Percentiles rank a stretch among this genome's conserved stretches.
These are phyloP conservation scores for Myripristis murdjan DNA, from an alignment of 2,797 vertebrate genomes.

Conservation along the genomic window DNA sequence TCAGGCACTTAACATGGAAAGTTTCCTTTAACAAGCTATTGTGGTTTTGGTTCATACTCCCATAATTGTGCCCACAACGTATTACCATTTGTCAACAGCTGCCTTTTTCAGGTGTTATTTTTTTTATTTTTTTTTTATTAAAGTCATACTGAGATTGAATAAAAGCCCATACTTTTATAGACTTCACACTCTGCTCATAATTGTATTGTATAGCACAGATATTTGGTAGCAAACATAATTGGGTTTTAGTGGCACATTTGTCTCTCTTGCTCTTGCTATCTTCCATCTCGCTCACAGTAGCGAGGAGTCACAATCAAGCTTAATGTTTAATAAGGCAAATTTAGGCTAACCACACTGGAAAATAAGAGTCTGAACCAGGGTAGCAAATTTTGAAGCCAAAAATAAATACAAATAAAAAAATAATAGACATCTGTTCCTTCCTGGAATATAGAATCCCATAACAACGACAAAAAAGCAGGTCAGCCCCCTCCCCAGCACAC, in stretches of 20 bases:
- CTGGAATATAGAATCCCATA: constrained; percentile 74
- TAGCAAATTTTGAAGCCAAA: constrained; percentile 73
- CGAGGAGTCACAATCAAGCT: constrained; percentile 56
- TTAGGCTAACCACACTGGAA: constrained; percentile 82
- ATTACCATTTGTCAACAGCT: constrained; percentile 35
- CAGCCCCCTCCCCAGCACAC: constrained; percentile 63
- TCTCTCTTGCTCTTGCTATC: constrained; percentile 24
- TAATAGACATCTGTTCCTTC: constrained; percentile 85
- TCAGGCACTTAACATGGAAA: constrained; percentile 32
- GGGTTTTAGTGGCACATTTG: constrained; percentile 5
- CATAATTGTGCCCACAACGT: constrained; percentile 28
- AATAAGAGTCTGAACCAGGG: constrained; percentile 71
- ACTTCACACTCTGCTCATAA: background rate
- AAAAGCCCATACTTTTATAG: constrained; percentile 5
- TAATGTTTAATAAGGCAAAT: constrained; percentile 85
- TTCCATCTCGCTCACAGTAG: constrained; percentile 59
- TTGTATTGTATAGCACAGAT: background rate
- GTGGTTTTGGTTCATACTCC: constrained; percentile 45
- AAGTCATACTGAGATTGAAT: constrained; percentile 19
- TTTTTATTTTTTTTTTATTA: too few species aligned
- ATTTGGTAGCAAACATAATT: background rate
- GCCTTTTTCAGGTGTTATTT: constrained; percentile 26
- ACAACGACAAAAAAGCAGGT: constrained; percentile 85
- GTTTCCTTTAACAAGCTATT: constrained; percentile 40
- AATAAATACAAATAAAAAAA: constrained; percentile 86